Base-by-base conservation (phyloP, 1,140 invertebrate species). In the Scaptomyza graminum region DNA sequence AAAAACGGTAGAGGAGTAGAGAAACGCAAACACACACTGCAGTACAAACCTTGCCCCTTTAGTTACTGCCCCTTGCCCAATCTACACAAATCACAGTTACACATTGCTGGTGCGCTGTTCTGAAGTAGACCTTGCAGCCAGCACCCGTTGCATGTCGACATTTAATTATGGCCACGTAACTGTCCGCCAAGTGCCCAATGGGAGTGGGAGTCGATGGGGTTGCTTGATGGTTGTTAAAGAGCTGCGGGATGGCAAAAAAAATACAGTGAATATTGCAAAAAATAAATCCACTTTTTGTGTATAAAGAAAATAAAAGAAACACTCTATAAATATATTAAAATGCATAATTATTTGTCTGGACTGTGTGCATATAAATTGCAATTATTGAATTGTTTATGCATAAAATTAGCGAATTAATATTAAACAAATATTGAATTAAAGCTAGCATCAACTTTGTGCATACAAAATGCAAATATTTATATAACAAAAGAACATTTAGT, bases 101-200 rank as follows among this genome's bases (percentile, higher is more conserved):
- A 22, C 5, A 7, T 8, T 51, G 34, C n/a, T 11, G 8, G 41
- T 22, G 34, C 15, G 34, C 15, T 11, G 39, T 25, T 59, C 28
- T 37, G 41, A 28, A 67, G 65, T 51, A 69, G 49, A 64, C 60
- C 77, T 80, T 85, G 34, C 74, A 71, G 31, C 54, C 74, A 71
- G 31, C 54, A 15, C 56, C 31, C 79, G 75, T 87, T 87, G 82
- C 83, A 87, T 87, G 82, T 83, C 83, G 75, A 88, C 82, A 88
- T 87, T 87, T 88, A 87, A 87, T 87, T 88, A 87, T 88, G 78
- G 78, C 82, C 71, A 85, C 75, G 78, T 69, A 68, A 62, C 66
- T 74, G 70, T 66, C 64, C 70, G 56, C 60, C 67, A 65, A 70
- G 61, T 70, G 62, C 28, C 62, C 25, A 15, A n/a, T 2, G 5